These are phyloP conservation scores for Clepsis dumicolana DNA, from an alignment of 2,888 invertebrate species.

Conservation along the genomic window DNA sequence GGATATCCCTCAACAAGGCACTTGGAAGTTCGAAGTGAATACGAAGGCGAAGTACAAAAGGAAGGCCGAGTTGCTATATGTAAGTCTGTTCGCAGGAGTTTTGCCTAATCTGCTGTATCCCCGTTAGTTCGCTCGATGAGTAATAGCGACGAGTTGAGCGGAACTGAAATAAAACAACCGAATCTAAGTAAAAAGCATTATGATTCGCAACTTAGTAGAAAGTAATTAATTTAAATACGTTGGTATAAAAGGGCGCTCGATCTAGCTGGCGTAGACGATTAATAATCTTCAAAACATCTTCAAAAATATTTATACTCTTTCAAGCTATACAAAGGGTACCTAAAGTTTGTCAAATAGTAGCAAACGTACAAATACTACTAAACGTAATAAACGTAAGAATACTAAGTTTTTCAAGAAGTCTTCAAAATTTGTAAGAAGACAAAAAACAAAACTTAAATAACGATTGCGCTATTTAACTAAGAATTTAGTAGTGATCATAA, in stretches of 20 bases:
- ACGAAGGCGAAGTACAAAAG: constrained; percentile 51
- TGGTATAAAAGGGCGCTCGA: background rate
- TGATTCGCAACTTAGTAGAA: constrained; percentile 46
- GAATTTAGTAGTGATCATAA: background rate
- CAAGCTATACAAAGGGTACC: background rate
- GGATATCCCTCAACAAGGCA: constrained; percentile 69
- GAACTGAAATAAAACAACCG: constrained; percentile 88
- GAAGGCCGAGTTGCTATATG: constrained; percentile 87
- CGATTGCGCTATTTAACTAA: background rate
- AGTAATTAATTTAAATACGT: constrained; percentile 16
- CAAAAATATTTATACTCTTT: no score
- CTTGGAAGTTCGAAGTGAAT: constrained; percentile 66
- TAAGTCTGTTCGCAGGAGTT: constrained; percentile 95
- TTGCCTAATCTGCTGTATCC: constrained; percentile 90
- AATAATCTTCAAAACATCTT: background rate
- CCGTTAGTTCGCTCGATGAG: constrained; percentile 92
- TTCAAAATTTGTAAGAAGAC: background rate
- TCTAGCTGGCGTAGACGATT: constrained; percentile 42
- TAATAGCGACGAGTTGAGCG: constrained; percentile 91
- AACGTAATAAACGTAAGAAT: no score
- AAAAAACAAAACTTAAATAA: background rate
- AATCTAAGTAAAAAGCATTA: constrained; percentile 57
- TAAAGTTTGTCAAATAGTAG: background rate
- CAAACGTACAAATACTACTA: no score
- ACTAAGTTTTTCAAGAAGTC: background rate